Percentiles rank a stretch among this genome's conserved stretches.
phyloP scores from a whole-genome alignment of 2,797 vertebrate genomes.

The Gallinago stenura region DNA sequence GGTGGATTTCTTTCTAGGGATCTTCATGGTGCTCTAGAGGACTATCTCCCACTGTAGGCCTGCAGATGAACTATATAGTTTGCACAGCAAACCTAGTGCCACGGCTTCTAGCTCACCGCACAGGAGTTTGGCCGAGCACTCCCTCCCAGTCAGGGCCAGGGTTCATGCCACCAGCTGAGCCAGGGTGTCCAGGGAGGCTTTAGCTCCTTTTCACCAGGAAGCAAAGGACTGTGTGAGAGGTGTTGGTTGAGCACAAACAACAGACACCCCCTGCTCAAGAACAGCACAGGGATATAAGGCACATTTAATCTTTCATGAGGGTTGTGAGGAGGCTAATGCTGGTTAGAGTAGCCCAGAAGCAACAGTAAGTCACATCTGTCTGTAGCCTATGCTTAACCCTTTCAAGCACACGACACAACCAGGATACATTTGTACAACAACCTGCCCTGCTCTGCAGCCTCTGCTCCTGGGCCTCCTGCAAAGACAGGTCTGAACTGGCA shows the following conservation, averaged over 20 bases:
- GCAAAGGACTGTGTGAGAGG: background rate
- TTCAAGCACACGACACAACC: background rate
- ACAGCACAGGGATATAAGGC: background rate
- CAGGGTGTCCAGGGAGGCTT: background rate
- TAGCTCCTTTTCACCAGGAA: background rate
- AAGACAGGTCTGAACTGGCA: background rate
- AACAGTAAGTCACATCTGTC: background rate
- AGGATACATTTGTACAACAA: background rate
- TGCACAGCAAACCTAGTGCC: background rate
- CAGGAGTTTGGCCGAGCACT: background rate
- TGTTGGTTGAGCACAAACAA: background rate
- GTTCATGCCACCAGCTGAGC: background rate
- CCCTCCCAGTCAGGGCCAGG: accelerated
- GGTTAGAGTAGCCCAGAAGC: background rate
- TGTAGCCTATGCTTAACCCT: background rate
- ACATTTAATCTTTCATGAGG: background rate
- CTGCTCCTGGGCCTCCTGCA: background rate
- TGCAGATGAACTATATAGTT: background rate
- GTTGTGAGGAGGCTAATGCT: background rate
- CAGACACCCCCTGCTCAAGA: background rate
- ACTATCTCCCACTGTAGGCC: background rate
- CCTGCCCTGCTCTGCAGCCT: background rate
- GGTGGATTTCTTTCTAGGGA: background rate
- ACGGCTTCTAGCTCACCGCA: background rate
- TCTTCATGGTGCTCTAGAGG: background rate